Evolutionary conservation across 2,888 invertebrate species (phyloP), one percentile per base, ranked within the genome.

Genomic region (Adelognathus sp.): DNA sequence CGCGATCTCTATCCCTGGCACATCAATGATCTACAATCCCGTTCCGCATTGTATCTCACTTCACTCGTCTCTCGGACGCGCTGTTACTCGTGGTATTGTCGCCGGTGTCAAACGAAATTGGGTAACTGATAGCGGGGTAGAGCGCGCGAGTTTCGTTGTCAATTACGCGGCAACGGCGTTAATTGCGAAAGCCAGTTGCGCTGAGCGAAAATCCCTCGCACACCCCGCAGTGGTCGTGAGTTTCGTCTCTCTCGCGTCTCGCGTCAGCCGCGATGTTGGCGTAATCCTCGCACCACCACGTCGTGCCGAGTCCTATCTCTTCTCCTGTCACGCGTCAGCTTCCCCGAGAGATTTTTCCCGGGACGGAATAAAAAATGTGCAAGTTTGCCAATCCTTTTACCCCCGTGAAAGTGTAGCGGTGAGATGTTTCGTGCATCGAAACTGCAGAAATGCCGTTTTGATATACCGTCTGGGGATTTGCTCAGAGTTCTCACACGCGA

Each of bases 141-240:
- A 67, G 61, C 27, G 76, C 72, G 61, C 27, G 76, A 76, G 67
- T 61, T 79, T 76, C 63, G 67, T 39, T 63, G 63, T 63, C 79
- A 72, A 79, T 76, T 76, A 71, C 69, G 61, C 69, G 63, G 44
- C 36, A 29, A 58, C 56, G 36, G 74, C 36, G 66, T 63, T 74
- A 79, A 79, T 79, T 79, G 76, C 67, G 72, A 76, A 72, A 79
- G 54, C 63, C 54, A 46, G 54, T 69, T 76, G 67, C 72, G 76
- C 72, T 67, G 27, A 29, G 39, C 61, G 67, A 39, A 60, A 75
- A 61, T 14, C 41, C 44, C 36, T 7, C 71, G 44, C 14, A 66
- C 58, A 61, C 39, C 14, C n/a, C 39, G 44, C n/a, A n/a, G n/a
- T n/a, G n/a, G n/a, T n/a, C n/a, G n/a, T n/a, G n/a, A n/a, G n/a